phyloP scores from a whole-genome alignment of 2,113 vertebrate species.

The Paralichthys olivaceus region DNA sequence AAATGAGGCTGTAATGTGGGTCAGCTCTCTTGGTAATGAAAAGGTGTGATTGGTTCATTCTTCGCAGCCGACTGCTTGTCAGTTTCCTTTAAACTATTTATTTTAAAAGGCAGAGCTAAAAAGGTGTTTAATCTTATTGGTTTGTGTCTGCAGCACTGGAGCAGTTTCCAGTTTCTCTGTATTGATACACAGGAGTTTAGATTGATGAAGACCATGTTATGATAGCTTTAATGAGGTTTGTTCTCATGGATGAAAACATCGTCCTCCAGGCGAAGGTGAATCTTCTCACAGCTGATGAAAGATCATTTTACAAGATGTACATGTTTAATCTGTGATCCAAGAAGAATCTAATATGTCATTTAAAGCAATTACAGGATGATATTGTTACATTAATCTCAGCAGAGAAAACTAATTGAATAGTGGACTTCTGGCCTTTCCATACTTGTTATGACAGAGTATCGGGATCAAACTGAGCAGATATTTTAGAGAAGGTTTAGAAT shows the following conservation, averaged over 20 bases:
- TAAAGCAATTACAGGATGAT: not conserved
- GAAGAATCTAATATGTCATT: not conserved
- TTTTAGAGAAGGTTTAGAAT: not conserved
- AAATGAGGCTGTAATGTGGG: constrained; percentile 31
- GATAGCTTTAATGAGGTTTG: not conserved
- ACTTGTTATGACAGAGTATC: not conserved
- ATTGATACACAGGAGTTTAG: not conserved
- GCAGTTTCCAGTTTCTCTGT: not conserved
- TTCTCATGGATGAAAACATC: not conserved
- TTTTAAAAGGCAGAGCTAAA: not conserved
- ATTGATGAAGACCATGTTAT: not conserved
- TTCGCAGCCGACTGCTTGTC: not conserved
- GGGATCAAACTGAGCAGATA: not conserved
- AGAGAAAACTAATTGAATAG: not conserved
- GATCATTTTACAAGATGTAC: not conserved
- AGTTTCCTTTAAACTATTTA: constrained; percentile 1
- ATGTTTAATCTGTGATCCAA: not conserved
- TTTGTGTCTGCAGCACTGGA: not conserved
- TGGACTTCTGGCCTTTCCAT: not conserved
- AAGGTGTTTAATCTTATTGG: not conserved
- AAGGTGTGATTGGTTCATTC: constrained; percentile 7
- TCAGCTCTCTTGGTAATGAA: constrained; percentile 17
- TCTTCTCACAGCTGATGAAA: not conserved
- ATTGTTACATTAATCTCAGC: not conserved
- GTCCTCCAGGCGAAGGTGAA: not conserved